phyloP scores from a whole-genome alignment of 1,140 invertebrate species.

The Sminthurinus signatus region DNA sequence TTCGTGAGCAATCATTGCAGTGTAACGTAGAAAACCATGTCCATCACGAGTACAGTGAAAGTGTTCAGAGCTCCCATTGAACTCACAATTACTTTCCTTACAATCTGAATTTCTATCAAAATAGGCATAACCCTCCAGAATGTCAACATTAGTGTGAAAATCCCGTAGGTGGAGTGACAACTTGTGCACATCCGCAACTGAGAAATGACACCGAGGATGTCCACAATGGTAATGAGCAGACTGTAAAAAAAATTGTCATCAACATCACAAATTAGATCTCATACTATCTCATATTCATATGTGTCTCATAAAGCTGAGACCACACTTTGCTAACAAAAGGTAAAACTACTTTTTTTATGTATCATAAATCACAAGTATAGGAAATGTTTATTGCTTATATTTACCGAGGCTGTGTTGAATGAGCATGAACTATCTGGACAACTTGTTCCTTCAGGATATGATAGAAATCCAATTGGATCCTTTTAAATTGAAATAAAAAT shows the following conservation, averaged over 20 bases:
- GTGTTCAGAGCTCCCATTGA: slow-evolving; percentile 47
- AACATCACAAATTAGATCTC: no score
- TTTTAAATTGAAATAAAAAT: no score
- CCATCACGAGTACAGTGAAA: slow-evolving; percentile 69
- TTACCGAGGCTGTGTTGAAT: slow-evolving; percentile 49
- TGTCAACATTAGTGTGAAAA: slow-evolving; percentile 75
- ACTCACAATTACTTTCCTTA: slow-evolving; percentile 45
- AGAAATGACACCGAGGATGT: slow-evolving; percentile 64
- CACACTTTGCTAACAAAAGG: no score
- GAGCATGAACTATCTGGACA: slow-evolving; percentile 62
- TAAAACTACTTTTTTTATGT: no score
- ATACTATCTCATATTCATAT: no score
- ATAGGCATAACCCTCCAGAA: slow-evolving; percentile 72
- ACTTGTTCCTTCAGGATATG: slow-evolving; percentile 47
- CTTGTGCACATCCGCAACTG: slow-evolving; percentile 60
- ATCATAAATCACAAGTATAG: slow-evolving; percentile 50
- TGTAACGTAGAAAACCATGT: slow-evolving; percentile 67
- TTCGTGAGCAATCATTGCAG: slow-evolving; percentile 66
- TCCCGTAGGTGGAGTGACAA: slow-evolving; percentile 67
- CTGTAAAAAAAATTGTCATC: no score
- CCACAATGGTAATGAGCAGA: slow-evolving; percentile 76
- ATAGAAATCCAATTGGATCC: slow-evolving; percentile 41
- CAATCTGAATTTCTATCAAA: slow-evolving; percentile 73
- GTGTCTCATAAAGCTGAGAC: no score
- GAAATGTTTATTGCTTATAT: no score